Evolutionary conservation across 2,888 invertebrate species (phyloP), one percentile per base, ranked within the genome.

Genomic region (Stictocephala bisonia): DNA sequence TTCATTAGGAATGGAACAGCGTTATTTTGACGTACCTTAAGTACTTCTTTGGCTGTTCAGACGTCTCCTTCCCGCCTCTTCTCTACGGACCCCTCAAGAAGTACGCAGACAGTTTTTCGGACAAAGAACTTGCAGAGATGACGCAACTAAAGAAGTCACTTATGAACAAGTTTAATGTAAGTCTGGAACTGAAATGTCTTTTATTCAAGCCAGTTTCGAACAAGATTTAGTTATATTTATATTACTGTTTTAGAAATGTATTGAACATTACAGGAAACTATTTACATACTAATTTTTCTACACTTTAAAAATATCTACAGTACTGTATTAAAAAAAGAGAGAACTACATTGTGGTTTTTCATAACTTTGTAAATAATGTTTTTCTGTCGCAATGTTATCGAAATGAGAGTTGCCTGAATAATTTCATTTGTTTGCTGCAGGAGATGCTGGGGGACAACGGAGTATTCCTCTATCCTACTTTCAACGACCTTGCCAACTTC

Each of bases 401-500:
- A 35, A 35, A 11, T 35, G 40, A 35, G 40, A n/a, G n/a, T n/a
- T n/a, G n/a, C n/a, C n/a, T 35, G 13, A n/a, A n/a, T n/a, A n/a
- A n/a, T n/a, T 40, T 1, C 6, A 40, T 56, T 56, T 44, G 56
- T 72, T 48, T 74, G 35, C 77, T 79, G 22, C 80, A 86, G 82
- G 89, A 92, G 58, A 84, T 96, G 80, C 86, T 97, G 27, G 93
- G 93, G 7, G 90, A 93, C 31, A 89, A 97, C 82, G 97, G 96
- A 0, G 91, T 97, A 1, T 89, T 97, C 74, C 84, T 97, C 31
- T 96, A 92, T 82, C 97, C 97, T 0, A 91, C 95, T 0, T 95
- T 95, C 85, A 96, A 97, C 1, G 93, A 93, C 15, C 88, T 93
- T 13, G 96, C 97, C 0, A 95, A 93, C 0, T 93, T 93, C 81